Base-by-base conservation (phyloP, 2,888 invertebrate genomes). In the Leptothorax acervorum region DNA sequence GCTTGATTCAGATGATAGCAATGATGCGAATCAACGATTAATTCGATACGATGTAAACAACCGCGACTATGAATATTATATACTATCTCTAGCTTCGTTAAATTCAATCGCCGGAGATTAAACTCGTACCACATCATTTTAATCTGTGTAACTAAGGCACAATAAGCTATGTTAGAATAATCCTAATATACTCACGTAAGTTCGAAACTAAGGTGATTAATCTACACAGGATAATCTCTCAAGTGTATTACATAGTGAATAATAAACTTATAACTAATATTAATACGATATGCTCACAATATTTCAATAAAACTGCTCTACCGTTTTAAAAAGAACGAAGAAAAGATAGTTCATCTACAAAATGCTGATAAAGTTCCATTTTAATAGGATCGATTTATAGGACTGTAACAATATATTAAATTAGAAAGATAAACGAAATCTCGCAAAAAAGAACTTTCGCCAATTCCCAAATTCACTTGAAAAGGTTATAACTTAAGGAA, bases 11-110 rank as follows among this genome's bases (percentile, higher is more conserved):
- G 3, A 15, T 1, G 2, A n/a, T 15, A 9, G 9, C 8, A 65
- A 51, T 75, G 6, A 23, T 11, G 9, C 18, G 6, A 63, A 63
- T 63, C 31, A n/a, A 45, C 6, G 5, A 48, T 62, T 74, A 62
- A 62, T 35, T 62, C 11, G 15, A 18, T 57, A 73, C 11, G 5
- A 57, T n/a, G n/a, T 55, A 31, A 60, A 0, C 35, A 75, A 75
- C 12, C 12, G n/a, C 42, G 23, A n/a, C 5, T 42, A 31, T 8
- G 42, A 65, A 23, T 81, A 66, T n/a, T 70, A 68, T 79, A 74
- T 83, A 88, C 76, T 83, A 84, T 71, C 85, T 78, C 66, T 63
- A 70, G 74, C 68, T 75, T 39, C 78, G 74, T 88, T 88, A 85
- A 89, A 88, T 87, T 88, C 83, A 81, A 83, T 88, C 55, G 28